These are phyloP conservation scores for Galaxea fascicularis DNA, from an alignment of 92 coral and sea anemone species.

Conservation along the genomic window DNA sequence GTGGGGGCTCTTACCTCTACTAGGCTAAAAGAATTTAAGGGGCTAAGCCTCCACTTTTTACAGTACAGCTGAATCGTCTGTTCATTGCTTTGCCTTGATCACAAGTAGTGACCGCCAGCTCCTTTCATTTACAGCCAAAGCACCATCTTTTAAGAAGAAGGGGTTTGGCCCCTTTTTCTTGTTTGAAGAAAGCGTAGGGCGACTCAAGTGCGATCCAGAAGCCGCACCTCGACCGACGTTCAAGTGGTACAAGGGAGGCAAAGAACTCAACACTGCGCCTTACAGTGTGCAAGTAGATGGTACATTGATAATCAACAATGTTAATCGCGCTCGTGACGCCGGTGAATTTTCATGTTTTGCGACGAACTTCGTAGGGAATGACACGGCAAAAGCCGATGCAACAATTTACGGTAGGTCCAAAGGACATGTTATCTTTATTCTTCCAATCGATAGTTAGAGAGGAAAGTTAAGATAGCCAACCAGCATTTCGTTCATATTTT, in stretches of 20 bases:
- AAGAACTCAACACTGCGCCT: background rate
- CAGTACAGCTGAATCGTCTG: no score
- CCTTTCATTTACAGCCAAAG: slow-evolving; percentile 60
- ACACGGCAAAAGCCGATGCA: slow-evolving; percentile 20
- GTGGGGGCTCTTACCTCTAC: no score
- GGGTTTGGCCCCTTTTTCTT: slow-evolving; percentile 82
- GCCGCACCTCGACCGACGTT: slow-evolving; percentile 79
- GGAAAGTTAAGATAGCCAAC: background rate
- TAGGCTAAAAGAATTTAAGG: no score
- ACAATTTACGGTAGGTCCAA: slow-evolving; percentile 53
- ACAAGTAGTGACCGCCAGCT: no score
- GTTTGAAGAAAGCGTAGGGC: slow-evolving; percentile 67
- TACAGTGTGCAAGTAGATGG: slow-evolving; percentile 38
- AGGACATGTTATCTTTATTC: background rate
- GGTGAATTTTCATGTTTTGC: slow-evolving; percentile 78
- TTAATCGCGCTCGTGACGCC: slow-evolving; percentile 40
- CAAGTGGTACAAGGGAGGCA: slow-evolving; percentile 16
- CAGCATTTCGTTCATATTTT: no score
- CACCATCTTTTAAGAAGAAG: slow-evolving; percentile 60
- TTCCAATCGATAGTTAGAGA: background rate
- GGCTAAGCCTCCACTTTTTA: no score
- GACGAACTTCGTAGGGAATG: slow-evolving; percentile 37
- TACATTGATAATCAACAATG: slow-evolving; percentile 50
- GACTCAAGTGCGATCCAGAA: slow-evolving; percentile 72
- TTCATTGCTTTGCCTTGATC: no score